Conservation (phyloP, 2,888 invertebrate species). For the Oligia latruncula region DNA sequence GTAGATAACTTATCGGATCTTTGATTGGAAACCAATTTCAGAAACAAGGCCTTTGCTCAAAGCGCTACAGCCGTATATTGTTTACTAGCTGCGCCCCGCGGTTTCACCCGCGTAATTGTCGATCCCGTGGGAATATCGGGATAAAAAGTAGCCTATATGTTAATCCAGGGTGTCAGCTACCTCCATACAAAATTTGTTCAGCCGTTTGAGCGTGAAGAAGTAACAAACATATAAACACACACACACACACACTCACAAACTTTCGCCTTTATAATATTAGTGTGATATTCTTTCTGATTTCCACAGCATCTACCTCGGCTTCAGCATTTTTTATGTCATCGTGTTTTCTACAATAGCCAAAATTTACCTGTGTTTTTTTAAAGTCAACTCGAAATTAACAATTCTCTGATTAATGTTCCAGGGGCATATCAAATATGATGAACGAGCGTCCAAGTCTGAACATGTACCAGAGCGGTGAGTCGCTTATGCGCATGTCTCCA, state of each 20-base stretch:
- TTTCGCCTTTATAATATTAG: too few relatives aligned
- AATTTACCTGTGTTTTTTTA: not conserved
- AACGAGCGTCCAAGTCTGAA: constrained; percentile 84
- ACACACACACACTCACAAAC: too few relatives aligned
- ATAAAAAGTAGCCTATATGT: too few relatives aligned
- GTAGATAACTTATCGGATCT: not conserved
- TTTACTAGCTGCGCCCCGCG: too few relatives aligned
- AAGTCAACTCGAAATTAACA: not conserved
- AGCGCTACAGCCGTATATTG: not conserved
- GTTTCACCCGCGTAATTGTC: too few relatives aligned
- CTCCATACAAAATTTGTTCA: too few relatives aligned
- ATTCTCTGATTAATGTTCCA: constrained; percentile 52
- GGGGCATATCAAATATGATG: constrained; percentile 82
- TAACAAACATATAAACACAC: too few relatives aligned
- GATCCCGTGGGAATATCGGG: too few relatives aligned
- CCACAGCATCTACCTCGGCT: not conserved
- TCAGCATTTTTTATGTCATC: constrained; percentile 9
- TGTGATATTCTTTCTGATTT: too few relatives aligned
- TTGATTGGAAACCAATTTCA: not conserved
- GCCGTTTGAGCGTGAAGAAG: too few relatives aligned
- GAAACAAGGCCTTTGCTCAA: not conserved
- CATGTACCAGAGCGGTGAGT: constrained; percentile 88
- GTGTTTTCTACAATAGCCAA: not conserved
- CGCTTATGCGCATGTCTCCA: constrained; percentile 88
- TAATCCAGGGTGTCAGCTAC: too few relatives aligned